Percentiles rank a stretch among this genome's conserved stretches.
Evolutionary conservation across 1,140 invertebrate species (phyloP).

Genomic region (Microplitis mediator): DNA sequence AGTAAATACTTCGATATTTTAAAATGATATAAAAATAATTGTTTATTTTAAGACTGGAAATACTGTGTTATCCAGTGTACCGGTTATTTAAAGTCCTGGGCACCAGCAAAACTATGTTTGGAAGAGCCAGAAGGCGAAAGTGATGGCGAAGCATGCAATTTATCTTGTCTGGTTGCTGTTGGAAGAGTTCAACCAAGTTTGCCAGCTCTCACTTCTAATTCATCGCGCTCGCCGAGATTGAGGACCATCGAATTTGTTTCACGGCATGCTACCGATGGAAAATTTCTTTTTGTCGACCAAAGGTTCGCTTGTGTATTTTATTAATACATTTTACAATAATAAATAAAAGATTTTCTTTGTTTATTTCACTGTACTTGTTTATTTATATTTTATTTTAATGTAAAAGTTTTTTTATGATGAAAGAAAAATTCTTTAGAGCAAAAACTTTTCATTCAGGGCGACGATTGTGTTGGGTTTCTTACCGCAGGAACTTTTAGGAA

Average conservation of each 20-base stretch:
- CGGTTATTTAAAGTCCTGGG: slow-evolving; percentile 92
- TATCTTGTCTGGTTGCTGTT: slow-evolving; percentile 86
- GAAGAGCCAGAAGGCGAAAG: slow-evolving; percentile 72
- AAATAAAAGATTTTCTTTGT: neutral
- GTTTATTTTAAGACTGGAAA: slow-evolving; percentile 69
- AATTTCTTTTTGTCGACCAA: slow-evolving; percentile 97
- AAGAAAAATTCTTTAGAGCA: slow-evolving; percentile 8
- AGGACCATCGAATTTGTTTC: slow-evolving; percentile 83
- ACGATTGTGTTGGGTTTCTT: slow-evolving; percentile 88
- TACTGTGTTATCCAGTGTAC: slow-evolving; percentile 86
- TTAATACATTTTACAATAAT: neutral
- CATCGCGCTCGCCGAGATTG: slow-evolving; percentile 41
- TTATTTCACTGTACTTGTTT: slow-evolving; percentile 6
- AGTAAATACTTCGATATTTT: neutral
- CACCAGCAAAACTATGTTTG: slow-evolving; percentile 75
- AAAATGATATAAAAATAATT: neutral
- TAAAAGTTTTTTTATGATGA: neutral
- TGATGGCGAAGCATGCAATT: slow-evolving; percentile 76
- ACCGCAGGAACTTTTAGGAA: slow-evolving; percentile 90
- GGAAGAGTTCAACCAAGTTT: slow-evolving; percentile 70
- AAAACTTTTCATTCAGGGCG: slow-evolving; percentile 67
- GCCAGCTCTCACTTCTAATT: slow-evolving; percentile 31
- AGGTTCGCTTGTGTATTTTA: slow-evolving; percentile 55
- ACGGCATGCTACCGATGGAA: slow-evolving; percentile 91
- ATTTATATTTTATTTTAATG: neutral